A percentile compares a stretch with the other conserved stretches of the same genome.
phyloP scores from a whole-genome alignment of 2,888 invertebrate genomes.

The Scaptomyza reducta region DNA sequence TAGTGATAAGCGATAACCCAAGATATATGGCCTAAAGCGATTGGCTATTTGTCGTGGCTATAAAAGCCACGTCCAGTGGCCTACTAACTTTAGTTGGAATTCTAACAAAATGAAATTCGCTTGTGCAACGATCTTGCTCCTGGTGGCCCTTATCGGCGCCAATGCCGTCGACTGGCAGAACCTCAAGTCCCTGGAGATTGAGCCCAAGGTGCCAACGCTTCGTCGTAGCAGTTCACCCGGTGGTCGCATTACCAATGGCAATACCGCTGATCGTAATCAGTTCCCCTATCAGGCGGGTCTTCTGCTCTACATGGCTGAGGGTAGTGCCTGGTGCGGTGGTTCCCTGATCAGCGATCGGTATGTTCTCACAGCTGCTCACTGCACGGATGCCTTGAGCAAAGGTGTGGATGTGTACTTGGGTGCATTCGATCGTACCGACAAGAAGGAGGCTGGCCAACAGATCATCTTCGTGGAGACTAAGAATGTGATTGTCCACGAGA shows the following conservation, averaged over 20 bases:
- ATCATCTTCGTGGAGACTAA: conserved; percentile 58
- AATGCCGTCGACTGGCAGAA: conserved; percentile 62
- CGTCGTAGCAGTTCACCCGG: conserved; percentile 23
- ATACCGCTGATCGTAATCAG: conserved; percentile 68
- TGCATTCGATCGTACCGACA: conserved; percentile 70
- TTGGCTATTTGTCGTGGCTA: conserved; percentile 18
- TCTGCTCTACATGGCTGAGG: conserved; percentile 47
- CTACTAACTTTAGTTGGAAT: conserved; percentile 33
- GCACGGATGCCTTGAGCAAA: conserved; percentile 66
- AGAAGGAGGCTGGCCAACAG: conserved; percentile 66
- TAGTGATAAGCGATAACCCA: conserved; percentile 42
- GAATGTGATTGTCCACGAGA: conserved; percentile 81
- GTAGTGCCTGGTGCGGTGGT: conserved; percentile 81
- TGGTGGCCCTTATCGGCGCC: conserved; percentile 50
- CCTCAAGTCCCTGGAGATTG: conserved; percentile 53
- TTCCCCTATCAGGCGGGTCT: conserved; percentile 81
- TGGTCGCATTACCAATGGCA: conserved; percentile 79
- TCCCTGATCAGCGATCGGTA: conserved; percentile 75
- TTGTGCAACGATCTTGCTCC: conserved; percentile 50
- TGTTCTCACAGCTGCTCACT: conserved; percentile 83
- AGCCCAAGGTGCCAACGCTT: conserved; percentile 32
- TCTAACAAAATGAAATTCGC: conserved; percentile 59
- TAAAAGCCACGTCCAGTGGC: conserved; percentile 41
- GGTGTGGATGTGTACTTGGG: conserved; percentile 79
- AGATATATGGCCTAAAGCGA: conserved; percentile 41